These are phyloP conservation scores for Syngnathus rostellatus DNA, from an alignment of 2,797 vertebrate species.

Conservation along the genomic window DNA sequence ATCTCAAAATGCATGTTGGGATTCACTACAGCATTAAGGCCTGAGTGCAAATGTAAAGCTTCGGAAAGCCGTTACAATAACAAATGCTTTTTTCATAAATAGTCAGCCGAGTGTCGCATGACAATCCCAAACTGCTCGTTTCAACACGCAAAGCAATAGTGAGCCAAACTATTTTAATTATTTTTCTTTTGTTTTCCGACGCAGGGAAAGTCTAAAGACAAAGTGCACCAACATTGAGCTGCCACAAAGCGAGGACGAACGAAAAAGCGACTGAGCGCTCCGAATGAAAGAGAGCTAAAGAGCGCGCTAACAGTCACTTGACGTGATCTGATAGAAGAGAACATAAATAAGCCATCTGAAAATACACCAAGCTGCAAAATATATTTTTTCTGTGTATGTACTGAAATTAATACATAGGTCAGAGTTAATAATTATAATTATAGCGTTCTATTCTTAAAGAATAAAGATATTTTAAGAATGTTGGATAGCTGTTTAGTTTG, in stretches of 20 bases:
- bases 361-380: slow-evolving; percentile 54
- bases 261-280: slow-evolving; percentile 32
- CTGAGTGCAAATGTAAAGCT: neutral
- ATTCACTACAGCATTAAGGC: neutral
- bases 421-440: slow-evolving; percentile 53
- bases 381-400: slow-evolving; percentile 70
- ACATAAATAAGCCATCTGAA: slow-evolving; percentile 43
- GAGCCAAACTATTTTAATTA: neutral
- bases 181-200: slow-evolving; percentile 10
- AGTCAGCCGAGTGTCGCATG: neutral
- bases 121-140: neutral
- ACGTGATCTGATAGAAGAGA: slow-evolving; percentile 27
- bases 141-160: neutral
- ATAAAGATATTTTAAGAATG: slow-evolving; percentile 69
- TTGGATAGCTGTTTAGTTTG: neutral
- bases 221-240: slow-evolving; percentile 11
- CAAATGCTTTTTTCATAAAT: neutral
- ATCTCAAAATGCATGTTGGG: neutral
- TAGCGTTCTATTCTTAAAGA: slow-evolving; percentile 73
- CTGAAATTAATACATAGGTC: slow-evolving; percentile 68
- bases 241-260: slow-evolving; percentile 17
- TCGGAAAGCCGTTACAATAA: neutral
- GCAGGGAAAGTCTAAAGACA: slow-evolving; percentile 58
- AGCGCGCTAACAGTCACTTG: slow-evolving; percentile 35
- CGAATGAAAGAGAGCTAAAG: slow-evolving; percentile 14